Base-by-base conservation (phyloP, 2,113 vertebrate genomes). In the Trogon surrucura region DNA sequence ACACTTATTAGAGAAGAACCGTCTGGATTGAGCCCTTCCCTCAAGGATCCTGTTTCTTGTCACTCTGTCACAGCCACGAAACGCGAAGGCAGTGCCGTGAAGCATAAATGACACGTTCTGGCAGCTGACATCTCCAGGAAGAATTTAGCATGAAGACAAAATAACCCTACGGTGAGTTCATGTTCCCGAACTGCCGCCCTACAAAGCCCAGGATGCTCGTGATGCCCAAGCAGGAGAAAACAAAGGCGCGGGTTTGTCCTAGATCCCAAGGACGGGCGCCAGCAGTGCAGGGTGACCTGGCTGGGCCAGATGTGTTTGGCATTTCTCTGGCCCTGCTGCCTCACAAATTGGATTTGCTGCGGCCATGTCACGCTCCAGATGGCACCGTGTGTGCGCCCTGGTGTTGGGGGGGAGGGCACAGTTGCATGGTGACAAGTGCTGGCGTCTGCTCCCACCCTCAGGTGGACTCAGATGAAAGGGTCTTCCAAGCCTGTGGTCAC, bases 41-140 rank as follows among this genome's bases (percentile, higher is more conserved):
- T 16, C 80, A 32, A 57, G 83, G 71, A 26, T 92, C 84, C 89
- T 77, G 83, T 16, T 89, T 53, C 74, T 79, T 82, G 79, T 96
- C 95, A 71, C 93, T 83, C 30, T 77, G 89, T 75, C 92, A 80
- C 22, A 9, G 18, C 81, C 81, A 10, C 32, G 7, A 44, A 29
- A 41, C 1, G 10, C 85, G 3, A 21, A 77, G 85, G 85, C 91
- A 54, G 83, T 2, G 85, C 94, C 8, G 0, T 88, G 95, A 73
- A 97, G 96, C 96, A 67, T 3, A 86, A 96, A 77, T 79, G 95
- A 96, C 88, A 85, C 47, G 20, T 92, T 95, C 71, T 97, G 96
- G 93, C 97, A 97, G 95, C 92, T 97, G 96, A 95, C 95, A 97
- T 97, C 93, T 96, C 96, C 89, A 36, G 91, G 86, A 91, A 94